phyloP scores from a whole-genome alignment of 2,113 vertebrate genomes.

The Syngnathus typhle region DNA sequence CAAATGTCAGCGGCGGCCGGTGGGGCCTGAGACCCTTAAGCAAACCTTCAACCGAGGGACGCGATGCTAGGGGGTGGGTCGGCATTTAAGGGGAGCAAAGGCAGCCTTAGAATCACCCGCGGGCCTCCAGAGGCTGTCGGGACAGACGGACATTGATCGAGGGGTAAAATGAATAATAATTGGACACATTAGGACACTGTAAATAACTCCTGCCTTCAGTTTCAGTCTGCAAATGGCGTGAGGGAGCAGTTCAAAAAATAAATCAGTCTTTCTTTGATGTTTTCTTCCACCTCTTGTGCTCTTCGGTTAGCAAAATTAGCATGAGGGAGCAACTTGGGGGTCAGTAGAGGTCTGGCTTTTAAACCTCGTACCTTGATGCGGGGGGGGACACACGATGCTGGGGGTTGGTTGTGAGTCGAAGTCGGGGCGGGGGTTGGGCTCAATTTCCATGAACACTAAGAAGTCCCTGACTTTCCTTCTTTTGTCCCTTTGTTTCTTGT shows the following conservation, averaged over 20 bases:
- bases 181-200: conserved; percentile 2
- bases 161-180: conserved; percentile 11
- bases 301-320: conserved; percentile 51
- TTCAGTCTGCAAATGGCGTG: background rate
- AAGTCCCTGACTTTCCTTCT: conserved; percentile 1
- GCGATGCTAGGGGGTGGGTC: conserved; percentile 34
- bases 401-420: background rate
- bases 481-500: conserved; percentile 1
- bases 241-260: conserved; percentile 7
- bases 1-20: conserved; percentile 69
- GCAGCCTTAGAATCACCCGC: conserved; percentile 44
- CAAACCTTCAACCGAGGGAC: conserved; percentile 32
- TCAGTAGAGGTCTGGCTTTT: conserved; percentile 1
- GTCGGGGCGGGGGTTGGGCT: conserved; percentile 2
- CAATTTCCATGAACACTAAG: conserved; percentile 37
- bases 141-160: conserved; percentile 31
- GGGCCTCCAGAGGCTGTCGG: conserved; percentile 18
- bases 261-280: conserved; percentile 33
- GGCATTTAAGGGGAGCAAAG: conserved; percentile 39
- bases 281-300: conserved; percentile 38
- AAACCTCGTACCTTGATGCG: background rate
- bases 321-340: conserved; percentile 38
- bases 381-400: too few species aligned
- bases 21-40: conserved; percentile 48
- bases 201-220: background rate